phyloP scores from a whole-genome alignment of 2,888 invertebrate genomes.

The Platerodrilus igneus region DNA sequence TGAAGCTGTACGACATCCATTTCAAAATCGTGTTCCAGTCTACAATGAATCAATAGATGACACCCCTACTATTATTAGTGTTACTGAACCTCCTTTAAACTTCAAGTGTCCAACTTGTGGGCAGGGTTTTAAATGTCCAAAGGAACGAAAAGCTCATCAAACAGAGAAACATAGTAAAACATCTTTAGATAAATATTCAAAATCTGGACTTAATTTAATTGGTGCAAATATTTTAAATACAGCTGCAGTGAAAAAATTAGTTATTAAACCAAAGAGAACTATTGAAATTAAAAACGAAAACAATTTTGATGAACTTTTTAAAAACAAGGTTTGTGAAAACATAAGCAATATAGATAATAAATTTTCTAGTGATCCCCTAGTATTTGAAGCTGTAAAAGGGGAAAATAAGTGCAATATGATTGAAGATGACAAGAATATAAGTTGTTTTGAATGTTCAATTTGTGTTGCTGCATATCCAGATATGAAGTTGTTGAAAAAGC shows the following conservation, averaged over 20 bases:
- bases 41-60: slow-evolving; percentile 30
- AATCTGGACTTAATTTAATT: slow-evolving; percentile 40
- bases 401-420: slow-evolving; percentile 24
- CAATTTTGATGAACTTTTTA: slow-evolving; percentile 46
- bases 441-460: slow-evolving; percentile 30
- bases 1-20: slow-evolving; percentile 42
- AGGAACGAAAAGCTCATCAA: slow-evolving; percentile 61
- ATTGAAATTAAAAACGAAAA: slow-evolving; percentile 39
- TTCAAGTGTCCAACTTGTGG: slow-evolving; percentile 59
- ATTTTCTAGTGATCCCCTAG: too few relatives aligned
- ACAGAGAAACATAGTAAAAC: slow-evolving; percentile 51
- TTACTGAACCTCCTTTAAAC: slow-evolving; percentile 45
- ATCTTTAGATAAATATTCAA: slow-evolving; percentile 30
- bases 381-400: slow-evolving; percentile 17
- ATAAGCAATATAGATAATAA: slow-evolving; percentile 40
- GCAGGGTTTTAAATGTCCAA: slow-evolving; percentile 55
- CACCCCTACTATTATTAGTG: slow-evolving; percentile 38
- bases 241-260: slow-evolving; percentile 40
- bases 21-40: slow-evolving; percentile 47
- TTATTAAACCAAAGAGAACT: slow-evolving; percentile 37
- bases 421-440: slow-evolving; percentile 17
- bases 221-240: slow-evolving; percentile 37
- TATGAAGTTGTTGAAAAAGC: slow-evolving; percentile 43
- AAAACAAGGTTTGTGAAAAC: too few relatives aligned
- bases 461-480: slow-evolving; percentile 38